Conservation (phyloP, 2,888 invertebrate species). For the Iselma pallidipennis region DNA sequence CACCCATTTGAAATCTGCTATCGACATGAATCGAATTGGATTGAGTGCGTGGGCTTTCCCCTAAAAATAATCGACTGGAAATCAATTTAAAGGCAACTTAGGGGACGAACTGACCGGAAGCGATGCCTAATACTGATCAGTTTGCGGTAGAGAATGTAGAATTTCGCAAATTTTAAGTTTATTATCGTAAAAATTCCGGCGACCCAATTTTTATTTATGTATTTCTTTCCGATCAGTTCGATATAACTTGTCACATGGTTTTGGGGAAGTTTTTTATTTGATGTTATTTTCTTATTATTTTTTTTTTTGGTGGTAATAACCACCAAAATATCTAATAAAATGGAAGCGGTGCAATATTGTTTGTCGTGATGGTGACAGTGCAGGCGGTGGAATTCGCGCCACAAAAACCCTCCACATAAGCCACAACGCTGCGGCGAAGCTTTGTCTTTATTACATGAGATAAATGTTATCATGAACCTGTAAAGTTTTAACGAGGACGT, state of each 20-base stretch:
- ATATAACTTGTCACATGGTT: background rate
- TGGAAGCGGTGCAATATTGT: background rate
- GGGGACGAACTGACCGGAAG: background rate
- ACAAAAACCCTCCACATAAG: no score
- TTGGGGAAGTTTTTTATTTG: background rate
- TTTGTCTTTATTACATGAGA: slow-evolving; percentile 16
- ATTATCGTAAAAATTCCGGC: no score
- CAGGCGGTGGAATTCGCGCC: background rate
- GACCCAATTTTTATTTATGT: no score
- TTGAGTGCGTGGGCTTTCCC: background rate
- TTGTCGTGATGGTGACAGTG: background rate
- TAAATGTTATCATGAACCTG: slow-evolving; percentile 20
- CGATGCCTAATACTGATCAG: no score
- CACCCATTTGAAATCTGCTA: background rate
- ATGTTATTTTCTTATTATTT: background rate
- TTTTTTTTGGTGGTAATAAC: background rate
- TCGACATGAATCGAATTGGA: background rate
- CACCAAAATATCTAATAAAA: background rate
- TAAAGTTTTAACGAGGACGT: slow-evolving; percentile 17
- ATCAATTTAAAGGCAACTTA: background rate
- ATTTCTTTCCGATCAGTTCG: no score
- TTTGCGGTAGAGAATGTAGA: no score
- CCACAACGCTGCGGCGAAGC: background rate
- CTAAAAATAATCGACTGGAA: background rate
- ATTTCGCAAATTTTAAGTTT: no score